Conservation (phyloP, 2,888 invertebrate species). For the Chloroclystis v-ata region DNA sequence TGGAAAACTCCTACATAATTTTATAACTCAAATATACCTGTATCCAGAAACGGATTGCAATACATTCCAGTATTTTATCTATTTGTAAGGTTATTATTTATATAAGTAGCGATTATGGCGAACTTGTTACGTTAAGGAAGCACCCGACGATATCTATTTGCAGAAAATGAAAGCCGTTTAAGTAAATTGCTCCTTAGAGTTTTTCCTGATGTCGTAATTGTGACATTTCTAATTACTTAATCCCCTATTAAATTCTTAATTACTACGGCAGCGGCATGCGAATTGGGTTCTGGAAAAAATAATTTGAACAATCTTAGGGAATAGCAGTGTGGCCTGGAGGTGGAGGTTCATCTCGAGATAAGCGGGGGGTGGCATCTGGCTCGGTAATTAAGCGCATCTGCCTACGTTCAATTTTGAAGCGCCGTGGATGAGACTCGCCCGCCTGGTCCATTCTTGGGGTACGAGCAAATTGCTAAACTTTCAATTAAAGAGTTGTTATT, state of each 20-base stretch:
- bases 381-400: slow-evolving; percentile 77
- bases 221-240: slow-evolving; percentile 50
- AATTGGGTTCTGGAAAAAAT: slow-evolving; percentile 55
- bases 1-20: slow-evolving; percentile 57
- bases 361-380: slow-evolving; percentile 67
- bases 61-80: no score
- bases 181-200: slow-evolving; percentile 35
- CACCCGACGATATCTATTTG: slow-evolving; percentile 23
- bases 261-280: slow-evolving; percentile 41
- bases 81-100: slow-evolving; percentile 20
- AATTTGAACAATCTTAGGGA: slow-evolving; percentile 55
- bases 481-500: slow-evolving; percentile 79
- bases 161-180: slow-evolving; percentile 33
- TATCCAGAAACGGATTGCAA: slow-evolving; percentile 14
- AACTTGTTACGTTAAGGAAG: slow-evolving; percentile 10
- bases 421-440: slow-evolving; percentile 70
- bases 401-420: slow-evolving; percentile 77
- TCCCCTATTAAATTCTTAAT: slow-evolving; percentile 52
- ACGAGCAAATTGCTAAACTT: slow-evolving; percentile 78
- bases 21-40: slow-evolving; percentile 34
- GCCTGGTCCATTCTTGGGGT: slow-evolving; percentile 74
- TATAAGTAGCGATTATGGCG: slow-evolving; percentile 7
- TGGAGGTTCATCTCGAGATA: slow-evolving; percentile 69
- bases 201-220: slow-evolving; percentile 37
- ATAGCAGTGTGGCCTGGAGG: slow-evolving; percentile 54